phyloP scores from a whole-genome alignment of 2,113 vertebrate genomes.

The Setophaga petechia region DNA sequence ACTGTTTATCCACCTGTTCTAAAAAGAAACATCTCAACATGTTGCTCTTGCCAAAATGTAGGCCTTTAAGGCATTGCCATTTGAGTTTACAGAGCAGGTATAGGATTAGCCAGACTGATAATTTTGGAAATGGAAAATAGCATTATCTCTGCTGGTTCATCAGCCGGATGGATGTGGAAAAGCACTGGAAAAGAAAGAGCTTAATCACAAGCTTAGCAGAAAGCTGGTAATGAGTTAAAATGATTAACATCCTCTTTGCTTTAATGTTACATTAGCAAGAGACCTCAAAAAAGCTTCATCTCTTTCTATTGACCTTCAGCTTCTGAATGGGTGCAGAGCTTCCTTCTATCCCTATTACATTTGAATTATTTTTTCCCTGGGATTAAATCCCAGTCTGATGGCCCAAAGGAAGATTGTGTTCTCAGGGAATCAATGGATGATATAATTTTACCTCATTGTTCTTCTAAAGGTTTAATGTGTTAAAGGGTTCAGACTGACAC shows the following conservation, averaged over 20 bases:
- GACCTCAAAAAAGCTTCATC: neutral
- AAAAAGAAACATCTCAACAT: neutral
- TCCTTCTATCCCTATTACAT: neutral
- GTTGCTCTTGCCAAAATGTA: neutral
- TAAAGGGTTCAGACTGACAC: neutral
- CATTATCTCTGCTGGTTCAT: neutral
- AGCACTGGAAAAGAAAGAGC: neutral
- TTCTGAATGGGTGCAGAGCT: neutral
- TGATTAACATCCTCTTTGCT: neutral
- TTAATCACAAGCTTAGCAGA: constrained; percentile 25
- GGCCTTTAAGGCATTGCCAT: neutral
- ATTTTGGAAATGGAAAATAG: neutral
- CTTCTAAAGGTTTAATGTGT: neutral
- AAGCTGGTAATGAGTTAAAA: constrained; percentile 34
- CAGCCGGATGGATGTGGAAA: neutral
- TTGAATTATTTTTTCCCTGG: neutral
- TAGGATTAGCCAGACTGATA: neutral
- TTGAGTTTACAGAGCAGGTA: neutral
- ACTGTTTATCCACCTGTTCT: neutral
- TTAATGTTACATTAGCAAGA: neutral
- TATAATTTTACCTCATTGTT: neutral
- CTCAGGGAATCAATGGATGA: neutral
- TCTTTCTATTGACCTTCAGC: neutral
- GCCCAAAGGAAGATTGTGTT: neutral
- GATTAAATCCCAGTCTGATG: neutral